These are phyloP conservation scores for Ariolimax columbianus DNA, from an alignment of 2,888 invertebrate species.

Conservation along the genomic window DNA sequence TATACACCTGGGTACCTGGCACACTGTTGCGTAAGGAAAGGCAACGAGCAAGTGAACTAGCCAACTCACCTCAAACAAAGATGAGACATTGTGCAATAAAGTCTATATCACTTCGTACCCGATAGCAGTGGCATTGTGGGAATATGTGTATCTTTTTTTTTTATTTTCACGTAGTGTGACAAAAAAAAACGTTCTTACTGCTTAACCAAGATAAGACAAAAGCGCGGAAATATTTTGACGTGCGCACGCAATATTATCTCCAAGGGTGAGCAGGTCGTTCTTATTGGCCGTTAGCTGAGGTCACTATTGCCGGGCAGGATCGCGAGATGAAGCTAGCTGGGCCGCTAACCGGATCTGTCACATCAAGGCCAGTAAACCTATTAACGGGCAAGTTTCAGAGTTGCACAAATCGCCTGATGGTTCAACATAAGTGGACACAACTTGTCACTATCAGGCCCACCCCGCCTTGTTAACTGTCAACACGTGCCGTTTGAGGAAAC, in stretches of 20 bases:
- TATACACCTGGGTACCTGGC: too few relatives aligned
- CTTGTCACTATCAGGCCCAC: constrained; percentile 24
- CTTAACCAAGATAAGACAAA: constrained; percentile 1
- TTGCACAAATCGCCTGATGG: neutral
- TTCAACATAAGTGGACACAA: constrained; percentile 36
- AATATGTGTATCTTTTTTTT: too few relatives aligned
- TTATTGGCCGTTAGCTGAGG: neutral
- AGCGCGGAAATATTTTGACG: constrained; percentile 27
- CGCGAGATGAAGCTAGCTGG: neutral
- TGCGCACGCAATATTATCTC: constrained; percentile 35
- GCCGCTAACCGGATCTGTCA: constrained; percentile 34
- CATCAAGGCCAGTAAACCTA: constrained; percentile 38
- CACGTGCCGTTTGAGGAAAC: constrained; percentile 31
- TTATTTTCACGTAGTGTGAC: neutral
- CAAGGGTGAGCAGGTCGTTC: constrained; percentile 29
- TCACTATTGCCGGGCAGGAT: neutral
- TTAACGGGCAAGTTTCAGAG: constrained; percentile 1
- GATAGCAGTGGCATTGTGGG: too few relatives aligned
- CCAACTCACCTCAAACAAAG: too few relatives aligned
- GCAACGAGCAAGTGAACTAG: too few relatives aligned
- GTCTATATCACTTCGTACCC: too few relatives aligned
- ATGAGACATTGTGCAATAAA: too few relatives aligned
- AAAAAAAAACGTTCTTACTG: neutral
- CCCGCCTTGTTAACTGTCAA: constrained; percentile 30
- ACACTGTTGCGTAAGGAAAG: too few relatives aligned